Conservation (phyloP, 2,797 vertebrate genomes). For the Phrynocephalus vlangalii region DNA sequence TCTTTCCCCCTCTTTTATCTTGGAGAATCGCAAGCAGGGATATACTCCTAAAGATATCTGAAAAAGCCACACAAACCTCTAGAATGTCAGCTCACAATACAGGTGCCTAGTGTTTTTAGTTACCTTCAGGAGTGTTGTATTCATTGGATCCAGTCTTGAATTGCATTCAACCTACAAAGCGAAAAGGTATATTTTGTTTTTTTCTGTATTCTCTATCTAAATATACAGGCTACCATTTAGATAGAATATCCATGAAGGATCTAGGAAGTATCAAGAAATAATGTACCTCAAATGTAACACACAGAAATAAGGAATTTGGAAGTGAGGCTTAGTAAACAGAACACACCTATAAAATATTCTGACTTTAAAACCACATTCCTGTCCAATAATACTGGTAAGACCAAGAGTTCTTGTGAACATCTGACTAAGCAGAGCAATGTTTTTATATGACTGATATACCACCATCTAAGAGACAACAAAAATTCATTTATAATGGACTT, state of each 20-base stretch:
- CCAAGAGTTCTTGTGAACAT: not conserved
- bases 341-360: not conserved
- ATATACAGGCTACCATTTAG: not conserved
- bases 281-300: not conserved
- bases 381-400: not conserved
- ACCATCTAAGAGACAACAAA: not conserved
- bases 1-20: not conserved
- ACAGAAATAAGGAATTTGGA: not conserved
- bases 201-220: not conserved
- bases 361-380: conserved; percentile 3
- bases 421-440: not conserved
- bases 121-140: conserved; percentile 94
- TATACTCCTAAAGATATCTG: conserved; percentile 24
- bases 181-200: conserved; percentile 33
- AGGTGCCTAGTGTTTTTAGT: conserved; percentile 35
- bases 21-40: not conserved
- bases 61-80: conserved; percentile 12
- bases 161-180: conserved; percentile 93
- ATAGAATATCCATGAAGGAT: not conserved
- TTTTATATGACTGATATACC: not conserved
- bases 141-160: conserved; percentile 92
- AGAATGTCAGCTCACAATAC: conserved; percentile 10
- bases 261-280: not conserved
- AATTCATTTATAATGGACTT: not conserved
- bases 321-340: not conserved